Conservation (phyloP, 2,797 vertebrate species). For the Selene dorsalis region DNA sequence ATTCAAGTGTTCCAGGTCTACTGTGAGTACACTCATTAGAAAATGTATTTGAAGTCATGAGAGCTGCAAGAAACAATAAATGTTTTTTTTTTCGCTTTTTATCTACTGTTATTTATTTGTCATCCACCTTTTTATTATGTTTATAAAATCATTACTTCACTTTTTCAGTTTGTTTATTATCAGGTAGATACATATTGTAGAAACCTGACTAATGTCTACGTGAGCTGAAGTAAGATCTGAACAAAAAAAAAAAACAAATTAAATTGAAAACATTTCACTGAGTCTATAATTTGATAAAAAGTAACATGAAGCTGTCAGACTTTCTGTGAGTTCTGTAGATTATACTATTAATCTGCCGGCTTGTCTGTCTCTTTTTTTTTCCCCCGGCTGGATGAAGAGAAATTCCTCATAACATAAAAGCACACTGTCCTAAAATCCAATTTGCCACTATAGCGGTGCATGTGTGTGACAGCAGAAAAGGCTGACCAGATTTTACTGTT, state of each 20-base stretch:
- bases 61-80: not conserved
- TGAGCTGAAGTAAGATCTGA: not conserved
- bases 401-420: conserved; percentile 44
- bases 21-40: not conserved
- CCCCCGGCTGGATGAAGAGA: conserved; percentile 1
- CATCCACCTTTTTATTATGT: not conserved
- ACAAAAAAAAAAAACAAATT: not conserved
- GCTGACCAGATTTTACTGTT: conserved; percentile 72
- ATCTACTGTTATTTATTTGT: not conserved
- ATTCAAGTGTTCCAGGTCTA: not conserved
- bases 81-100: not conserved
- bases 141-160: not conserved
- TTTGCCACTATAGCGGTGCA: conserved; percentile 53
- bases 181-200: not conserved
- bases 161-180: not conserved
- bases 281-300: not conserved
- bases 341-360: not conserved
- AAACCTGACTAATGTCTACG: not conserved
- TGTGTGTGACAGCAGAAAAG: conserved; percentile 68
- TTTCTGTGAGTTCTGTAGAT: conserved; percentile 2
- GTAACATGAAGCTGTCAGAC: conserved; percentile 3
- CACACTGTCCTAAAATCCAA: conserved; percentile 50
- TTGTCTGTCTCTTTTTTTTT: not conserved
- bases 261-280: conserved; percentile 1
- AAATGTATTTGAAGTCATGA: not conserved